phyloP scores from a whole-genome alignment of 1,140 invertebrate genomes.

The Drosophila pandora region DNA sequence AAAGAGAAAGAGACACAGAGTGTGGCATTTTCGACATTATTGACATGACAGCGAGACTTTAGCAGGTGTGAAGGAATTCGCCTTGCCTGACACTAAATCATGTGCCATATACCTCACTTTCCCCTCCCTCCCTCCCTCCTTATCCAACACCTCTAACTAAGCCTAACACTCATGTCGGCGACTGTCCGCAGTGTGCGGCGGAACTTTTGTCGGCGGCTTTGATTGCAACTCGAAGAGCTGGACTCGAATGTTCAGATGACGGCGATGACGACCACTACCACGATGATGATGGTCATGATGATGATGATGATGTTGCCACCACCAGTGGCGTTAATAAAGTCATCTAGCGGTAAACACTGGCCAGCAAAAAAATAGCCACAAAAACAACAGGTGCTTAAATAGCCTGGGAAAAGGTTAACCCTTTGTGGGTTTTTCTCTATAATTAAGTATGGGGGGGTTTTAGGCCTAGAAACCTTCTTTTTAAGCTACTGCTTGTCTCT shows the following conservation, averaged over 20 bases:
- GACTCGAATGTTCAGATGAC: not conserved
- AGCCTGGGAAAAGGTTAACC: not conserved
- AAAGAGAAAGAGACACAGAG: not conserved
- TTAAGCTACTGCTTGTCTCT: too few relatives aligned
- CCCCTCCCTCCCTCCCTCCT: not conserved
- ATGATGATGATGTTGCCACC: constrained; percentile 50
- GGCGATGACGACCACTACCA: not conserved
- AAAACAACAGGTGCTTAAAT: not conserved
- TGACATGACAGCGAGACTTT: constrained; percentile 76
- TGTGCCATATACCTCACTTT: constrained; percentile 31
- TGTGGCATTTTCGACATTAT: constrained; percentile 72
- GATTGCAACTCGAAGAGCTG: constrained; percentile 53
- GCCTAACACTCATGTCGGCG: constrained; percentile 21
- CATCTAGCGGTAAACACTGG: constrained; percentile 71
- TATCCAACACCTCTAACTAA: not conserved
- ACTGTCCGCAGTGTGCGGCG: constrained; percentile 46
- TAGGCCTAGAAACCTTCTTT: too few relatives aligned
- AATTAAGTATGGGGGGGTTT: too few relatives aligned
- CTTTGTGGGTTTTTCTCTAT: not conserved
- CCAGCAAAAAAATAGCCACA: constrained; percentile 22
- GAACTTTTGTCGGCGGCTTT: constrained; percentile 61
- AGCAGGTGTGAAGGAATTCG: constrained; percentile 80
- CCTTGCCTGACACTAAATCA: constrained; percentile 73
- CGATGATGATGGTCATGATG: constrained; percentile 4
- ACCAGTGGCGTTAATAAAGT: constrained; percentile 72